A percentile compares a stretch with the other conserved stretches of the same genome.
These are phyloP conservation scores for Syngnathoides biaculeatus DNA, from an alignment of 2,113 vertebrate genomes.

Conservation along the genomic window DNA sequence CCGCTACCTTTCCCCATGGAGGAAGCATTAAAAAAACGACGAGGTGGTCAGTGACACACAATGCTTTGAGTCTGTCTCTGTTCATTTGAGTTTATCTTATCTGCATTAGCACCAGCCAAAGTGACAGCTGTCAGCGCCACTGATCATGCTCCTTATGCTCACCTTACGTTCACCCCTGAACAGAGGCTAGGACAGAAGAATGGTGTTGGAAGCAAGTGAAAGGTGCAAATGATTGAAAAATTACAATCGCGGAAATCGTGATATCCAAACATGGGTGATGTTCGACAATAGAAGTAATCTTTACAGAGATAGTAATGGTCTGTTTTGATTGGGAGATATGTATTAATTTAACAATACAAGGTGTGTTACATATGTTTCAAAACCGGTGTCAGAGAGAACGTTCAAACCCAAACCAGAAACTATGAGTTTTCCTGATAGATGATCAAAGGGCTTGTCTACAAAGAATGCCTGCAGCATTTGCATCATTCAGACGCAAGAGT, in stretches of 20 bases:
- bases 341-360: too few relatives aligned
- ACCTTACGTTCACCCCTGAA: slow-evolving; percentile 56
- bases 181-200: slow-evolving; percentile 25
- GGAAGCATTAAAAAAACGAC: slow-evolving; percentile 9
- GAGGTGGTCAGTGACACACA: slow-evolving; percentile 27
- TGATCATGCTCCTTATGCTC: slow-evolving; percentile 40
- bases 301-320: too few relatives aligned
- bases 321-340: too few relatives aligned
- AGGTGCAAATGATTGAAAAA: not conserved
- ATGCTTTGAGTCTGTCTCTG: slow-evolving; percentile 50
- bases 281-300: too few relatives aligned
- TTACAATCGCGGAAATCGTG: not conserved
- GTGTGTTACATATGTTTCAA: too few relatives aligned
- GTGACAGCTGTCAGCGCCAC: slow-evolving; percentile 68
- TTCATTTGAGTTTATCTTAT: slow-evolving; percentile 63
- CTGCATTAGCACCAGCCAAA: slow-evolving; percentile 60
- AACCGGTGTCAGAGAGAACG: too few relatives aligned
- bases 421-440: not conserved
- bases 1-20: slow-evolving; percentile 20
- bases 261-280: too few relatives aligned
- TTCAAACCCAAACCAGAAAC: too few relatives aligned
- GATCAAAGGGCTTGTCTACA: not conserved
- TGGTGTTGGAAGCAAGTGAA: not conserved
- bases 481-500: not conserved
- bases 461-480: not conserved